Percentiles rank a stretch among this genome's conserved stretches.
Conservation (phyloP, 2,797 vertebrate species). For the Enteromius trimaculatus region DNA sequence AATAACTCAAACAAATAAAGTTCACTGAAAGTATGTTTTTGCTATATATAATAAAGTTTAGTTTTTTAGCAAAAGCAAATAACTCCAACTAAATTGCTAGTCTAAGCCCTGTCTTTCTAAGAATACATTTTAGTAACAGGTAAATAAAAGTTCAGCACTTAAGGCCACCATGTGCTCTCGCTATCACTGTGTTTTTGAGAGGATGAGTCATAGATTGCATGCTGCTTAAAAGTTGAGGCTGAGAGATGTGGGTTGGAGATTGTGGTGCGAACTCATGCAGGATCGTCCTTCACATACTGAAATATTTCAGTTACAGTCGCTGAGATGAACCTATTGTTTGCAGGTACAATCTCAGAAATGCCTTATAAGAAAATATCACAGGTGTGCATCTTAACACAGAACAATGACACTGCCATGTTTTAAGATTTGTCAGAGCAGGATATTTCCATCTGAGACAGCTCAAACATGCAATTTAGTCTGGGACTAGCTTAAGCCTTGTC, state of each 20-base stretch:
- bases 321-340: background rate
- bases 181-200: conserved; percentile 27
- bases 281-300: background rate
- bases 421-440: too few species aligned
- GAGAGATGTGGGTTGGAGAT: conserved; percentile 40
- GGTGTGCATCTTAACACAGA: too few species aligned
- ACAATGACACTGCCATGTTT: too few species aligned
- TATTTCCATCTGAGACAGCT: too few species aligned
- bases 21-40: too few species aligned
- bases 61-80: too few species aligned
- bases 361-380: too few species aligned
- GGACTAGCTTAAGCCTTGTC: too few species aligned
- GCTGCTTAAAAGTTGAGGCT: conserved; percentile 35
- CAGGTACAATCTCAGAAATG: background rate
- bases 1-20: too few species aligned
- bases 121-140: background rate
- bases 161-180: background rate
- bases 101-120: background rate
- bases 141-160: conserved; percentile 1
- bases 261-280: conserved; percentile 12
- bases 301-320: background rate
- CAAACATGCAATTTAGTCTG: too few species aligned
- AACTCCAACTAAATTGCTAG: too few species aligned
- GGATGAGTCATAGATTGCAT: conserved; percentile 48
- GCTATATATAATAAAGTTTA: too few species aligned